phyloP scores from a whole-genome alignment of 2,113 vertebrate species.

The Acanthisitta chloris region DNA sequence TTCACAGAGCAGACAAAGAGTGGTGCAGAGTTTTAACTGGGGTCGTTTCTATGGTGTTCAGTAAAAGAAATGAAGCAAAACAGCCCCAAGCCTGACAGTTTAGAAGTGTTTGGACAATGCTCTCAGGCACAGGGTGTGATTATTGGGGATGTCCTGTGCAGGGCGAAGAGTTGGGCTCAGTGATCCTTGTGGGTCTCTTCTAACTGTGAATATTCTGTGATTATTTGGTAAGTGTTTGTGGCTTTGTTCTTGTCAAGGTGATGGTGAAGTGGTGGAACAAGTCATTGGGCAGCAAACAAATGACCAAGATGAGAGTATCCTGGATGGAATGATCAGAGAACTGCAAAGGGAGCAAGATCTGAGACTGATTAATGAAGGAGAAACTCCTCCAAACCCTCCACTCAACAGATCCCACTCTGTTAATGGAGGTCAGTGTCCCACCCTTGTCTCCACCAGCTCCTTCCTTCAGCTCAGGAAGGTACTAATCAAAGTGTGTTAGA shows the following conservation, averaged over 20 bases:
- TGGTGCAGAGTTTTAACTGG: neutral
- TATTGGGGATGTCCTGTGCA: no score
- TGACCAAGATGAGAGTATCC: constrained; percentile 86
- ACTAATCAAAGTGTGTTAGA: neutral
- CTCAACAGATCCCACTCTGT: constrained; percentile 68
- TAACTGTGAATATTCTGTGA: no score
- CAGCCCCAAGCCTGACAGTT: no score
- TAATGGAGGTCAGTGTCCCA: constrained; percentile 68
- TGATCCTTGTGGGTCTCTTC: no score
- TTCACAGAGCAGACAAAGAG: neutral
- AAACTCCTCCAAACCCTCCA: constrained; percentile 61
- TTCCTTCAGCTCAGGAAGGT: neutral
- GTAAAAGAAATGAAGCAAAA: no score
- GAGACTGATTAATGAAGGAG: constrained; percentile 70
- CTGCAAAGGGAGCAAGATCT: constrained; percentile 90
- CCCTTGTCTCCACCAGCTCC: neutral
- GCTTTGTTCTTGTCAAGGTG: constrained; percentile 77
- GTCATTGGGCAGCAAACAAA: constrained; percentile 95
- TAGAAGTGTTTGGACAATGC: no score
- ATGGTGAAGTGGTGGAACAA: constrained; percentile 95
- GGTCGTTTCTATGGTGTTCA: neutral
- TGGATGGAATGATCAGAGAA: constrained; percentile 92
- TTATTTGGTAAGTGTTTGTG: neutral
- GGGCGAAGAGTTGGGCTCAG: no score
- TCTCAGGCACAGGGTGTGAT: no score